phyloP scores from a whole-genome alignment of 2,797 vertebrate species.

The Orientallactaga sibirica region DNA sequence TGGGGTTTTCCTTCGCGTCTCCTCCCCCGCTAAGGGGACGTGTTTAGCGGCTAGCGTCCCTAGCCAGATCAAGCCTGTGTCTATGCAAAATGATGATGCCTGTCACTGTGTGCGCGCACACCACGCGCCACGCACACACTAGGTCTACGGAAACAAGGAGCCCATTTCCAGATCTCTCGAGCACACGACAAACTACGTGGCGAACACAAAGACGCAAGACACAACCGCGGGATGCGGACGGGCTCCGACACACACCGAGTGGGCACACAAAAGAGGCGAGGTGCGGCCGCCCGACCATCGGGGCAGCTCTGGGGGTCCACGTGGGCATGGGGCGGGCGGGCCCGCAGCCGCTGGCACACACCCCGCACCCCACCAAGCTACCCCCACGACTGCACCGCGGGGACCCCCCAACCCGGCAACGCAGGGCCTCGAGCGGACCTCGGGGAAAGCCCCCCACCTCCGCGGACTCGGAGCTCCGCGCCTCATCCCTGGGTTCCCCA shows the following conservation, averaged over 20 bases:
- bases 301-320: neutral
- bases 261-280: constrained; percentile 49
- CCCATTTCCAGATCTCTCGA: neutral
- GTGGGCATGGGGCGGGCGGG: neutral
- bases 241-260: neutral
- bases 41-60: neutral
- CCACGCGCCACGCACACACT: neutral
- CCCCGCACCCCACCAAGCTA: neutral
- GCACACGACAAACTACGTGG: constrained; percentile 21
- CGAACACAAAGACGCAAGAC: constrained; percentile 73
- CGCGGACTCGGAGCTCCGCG: neutral
- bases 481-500: neutral
- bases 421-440: neutral
- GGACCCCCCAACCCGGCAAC: neutral
- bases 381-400: neutral
- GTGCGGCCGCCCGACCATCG: neutral
- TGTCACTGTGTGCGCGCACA: neutral
- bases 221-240: neutral
- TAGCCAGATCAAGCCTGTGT: neutral
- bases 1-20: neutral
- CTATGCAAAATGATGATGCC: neutral
- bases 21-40: neutral
- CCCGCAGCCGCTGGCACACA: neutral
- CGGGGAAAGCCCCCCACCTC: neutral
- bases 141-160: neutral